Conservation (phyloP, 1,140 invertebrate species). For the Zaprionus africanus region DNA sequence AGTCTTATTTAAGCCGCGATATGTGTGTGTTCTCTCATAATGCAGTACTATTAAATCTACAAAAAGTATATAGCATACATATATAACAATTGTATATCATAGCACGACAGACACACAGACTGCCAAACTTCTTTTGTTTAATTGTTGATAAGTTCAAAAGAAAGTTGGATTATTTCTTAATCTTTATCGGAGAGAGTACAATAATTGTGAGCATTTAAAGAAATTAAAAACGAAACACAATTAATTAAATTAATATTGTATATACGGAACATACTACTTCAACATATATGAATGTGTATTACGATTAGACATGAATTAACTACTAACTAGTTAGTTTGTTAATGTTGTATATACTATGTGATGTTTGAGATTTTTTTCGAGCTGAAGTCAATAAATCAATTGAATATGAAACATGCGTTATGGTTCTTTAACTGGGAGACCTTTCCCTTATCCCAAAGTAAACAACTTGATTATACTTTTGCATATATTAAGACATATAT, state of each 20-base stretch:
- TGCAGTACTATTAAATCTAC: conserved; percentile 1
- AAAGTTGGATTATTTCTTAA: conserved; percentile 9
- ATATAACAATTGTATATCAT: conserved; percentile 17
- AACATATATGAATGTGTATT: conserved; percentile 4
- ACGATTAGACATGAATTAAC: conserved; percentile 37
- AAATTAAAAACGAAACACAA: conserved; percentile 37
- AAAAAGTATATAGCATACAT: conserved; percentile 3
- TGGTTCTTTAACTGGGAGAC: not conserved
- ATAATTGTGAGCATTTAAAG: conserved; percentile 70
- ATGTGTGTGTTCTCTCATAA: conserved; percentile 10
- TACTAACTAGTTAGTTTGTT: conserved; percentile 35
- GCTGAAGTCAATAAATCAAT: conserved; percentile 44
- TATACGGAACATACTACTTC: conserved; percentile 17
- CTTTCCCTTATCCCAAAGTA: not conserved
- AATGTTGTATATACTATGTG: conserved; percentile 35
- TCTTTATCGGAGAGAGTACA: conserved; percentile 44
- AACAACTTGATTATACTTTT: not conserved
- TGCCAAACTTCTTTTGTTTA: conserved; percentile 20
- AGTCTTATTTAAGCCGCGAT: conserved; percentile 50
- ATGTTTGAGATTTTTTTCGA: conserved; percentile 34
- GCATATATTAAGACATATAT: not conserved
- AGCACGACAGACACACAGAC: conserved; percentile 33
- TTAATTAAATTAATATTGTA: conserved; percentile 55
- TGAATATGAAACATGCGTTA: not conserved
- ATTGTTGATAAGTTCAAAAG: conserved; percentile 1